Evolutionary conservation across 1,140 invertebrate genomes (phyloP).

Genomic region (Hylyphantes graminicola): DNA sequence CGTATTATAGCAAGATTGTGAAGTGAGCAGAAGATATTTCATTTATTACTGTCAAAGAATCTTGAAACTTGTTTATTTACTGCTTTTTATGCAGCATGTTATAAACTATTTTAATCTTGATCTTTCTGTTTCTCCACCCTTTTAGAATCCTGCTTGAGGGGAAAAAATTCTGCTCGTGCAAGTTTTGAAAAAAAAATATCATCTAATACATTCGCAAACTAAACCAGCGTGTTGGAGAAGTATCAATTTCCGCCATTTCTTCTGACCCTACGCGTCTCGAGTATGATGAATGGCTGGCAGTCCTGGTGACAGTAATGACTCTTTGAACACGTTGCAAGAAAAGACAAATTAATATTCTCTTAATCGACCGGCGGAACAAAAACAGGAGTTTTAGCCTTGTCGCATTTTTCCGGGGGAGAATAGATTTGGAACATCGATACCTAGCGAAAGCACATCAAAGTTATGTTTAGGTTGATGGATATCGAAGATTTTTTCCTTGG

Average conservation of each 20-base stretch:
- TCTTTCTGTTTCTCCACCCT: too few relatives aligned
- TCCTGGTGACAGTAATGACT: conserved; percentile 34
- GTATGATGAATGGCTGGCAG: conserved; percentile 12
- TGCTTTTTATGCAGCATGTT: too few relatives aligned
- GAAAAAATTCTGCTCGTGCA: too few relatives aligned
- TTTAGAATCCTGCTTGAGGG: too few relatives aligned
- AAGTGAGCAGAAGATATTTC: too few relatives aligned
- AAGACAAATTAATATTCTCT: conserved; percentile 46
- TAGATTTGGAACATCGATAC: conserved; percentile 16
- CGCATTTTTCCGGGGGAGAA: background rate
- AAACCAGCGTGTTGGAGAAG: background rate
- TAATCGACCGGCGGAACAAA: conserved; percentile 33
- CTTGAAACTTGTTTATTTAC: too few relatives aligned
- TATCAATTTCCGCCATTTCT: conserved; percentile 2
- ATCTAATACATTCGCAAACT: too few relatives aligned
- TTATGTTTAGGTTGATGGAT: conserved; percentile 22
- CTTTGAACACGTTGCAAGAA: conserved; percentile 33
- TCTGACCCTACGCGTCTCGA: background rate
- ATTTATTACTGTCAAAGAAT: too few relatives aligned
- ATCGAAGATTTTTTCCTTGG: conserved; percentile 10
- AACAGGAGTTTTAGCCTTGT: conserved; percentile 19
- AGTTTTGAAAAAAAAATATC: too few relatives aligned
- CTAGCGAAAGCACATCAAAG: conserved; percentile 4
- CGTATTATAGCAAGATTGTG: too few relatives aligned
- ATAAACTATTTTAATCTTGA: too few relatives aligned